Percentiles rank a stretch among this genome's conserved stretches.
Evolutionary conservation across 2,888 invertebrate genomes (phyloP).

Genomic region (Drosophila acutilabella): DNA sequence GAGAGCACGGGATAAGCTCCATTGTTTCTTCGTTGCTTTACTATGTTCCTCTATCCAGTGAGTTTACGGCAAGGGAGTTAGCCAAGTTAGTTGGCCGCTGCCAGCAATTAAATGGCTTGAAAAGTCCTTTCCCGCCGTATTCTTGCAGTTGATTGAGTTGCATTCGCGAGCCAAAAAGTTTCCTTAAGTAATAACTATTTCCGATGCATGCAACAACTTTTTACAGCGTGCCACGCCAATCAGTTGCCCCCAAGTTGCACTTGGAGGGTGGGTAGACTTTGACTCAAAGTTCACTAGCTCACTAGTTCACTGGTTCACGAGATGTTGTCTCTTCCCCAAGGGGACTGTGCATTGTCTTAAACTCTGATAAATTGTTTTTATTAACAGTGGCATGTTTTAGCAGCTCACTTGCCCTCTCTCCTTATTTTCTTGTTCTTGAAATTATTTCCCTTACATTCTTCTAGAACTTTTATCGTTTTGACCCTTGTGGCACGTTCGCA

Average conservation of each 20-base stretch:
- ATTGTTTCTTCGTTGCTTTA: conserved; percentile 4
- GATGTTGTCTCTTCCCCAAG: not conserved
- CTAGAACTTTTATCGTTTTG: not conserved
- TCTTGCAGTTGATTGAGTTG: conserved; percentile 61
- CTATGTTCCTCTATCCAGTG: not conserved
- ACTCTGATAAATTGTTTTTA: conserved; percentile 74
- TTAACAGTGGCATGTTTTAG: conserved; percentile 46
- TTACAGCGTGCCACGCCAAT: conserved; percentile 20
- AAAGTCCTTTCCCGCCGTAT: conserved; percentile 2
- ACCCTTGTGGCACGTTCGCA: conserved; percentile 12
- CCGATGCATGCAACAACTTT: conserved; percentile 28
- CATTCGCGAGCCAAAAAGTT: conserved; percentile 51
- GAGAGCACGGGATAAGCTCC: conserved; percentile 1
- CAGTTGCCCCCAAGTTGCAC: conserved; percentile 15
- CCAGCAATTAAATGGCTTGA: conserved; percentile 40
- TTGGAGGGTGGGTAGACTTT: conserved; percentile 2
- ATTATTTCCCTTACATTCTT: conserved; percentile 3
- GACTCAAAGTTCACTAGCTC: conserved; percentile 5
- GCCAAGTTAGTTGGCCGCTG: conserved; percentile 25
- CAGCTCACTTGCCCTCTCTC: not conserved
- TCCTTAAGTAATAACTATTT: conserved; percentile 36
- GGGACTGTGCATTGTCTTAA: not conserved
- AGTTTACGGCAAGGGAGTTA: conserved; percentile 3
- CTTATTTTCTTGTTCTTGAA: not conserved
- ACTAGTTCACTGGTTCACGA: conserved; percentile 9